A percentile compares a stretch with the other conserved stretches of the same genome.
Conservation (phyloP, 1,140 invertebrate species). For the Adoxophyes honmai region DNA sequence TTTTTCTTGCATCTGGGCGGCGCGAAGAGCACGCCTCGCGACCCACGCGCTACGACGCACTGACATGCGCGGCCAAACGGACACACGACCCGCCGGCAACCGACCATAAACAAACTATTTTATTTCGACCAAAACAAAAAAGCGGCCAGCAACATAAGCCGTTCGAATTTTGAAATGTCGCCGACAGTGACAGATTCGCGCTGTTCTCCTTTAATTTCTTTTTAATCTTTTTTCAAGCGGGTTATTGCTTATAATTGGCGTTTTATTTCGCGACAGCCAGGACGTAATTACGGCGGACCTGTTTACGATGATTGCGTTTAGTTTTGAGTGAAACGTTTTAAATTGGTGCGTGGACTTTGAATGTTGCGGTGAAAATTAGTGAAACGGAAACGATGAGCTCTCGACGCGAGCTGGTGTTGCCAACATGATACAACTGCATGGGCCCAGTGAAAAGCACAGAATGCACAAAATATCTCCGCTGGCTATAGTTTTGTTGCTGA, state of each 20-base stretch:
- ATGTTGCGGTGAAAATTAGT: conserved; percentile 31
- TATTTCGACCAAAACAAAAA: conserved; percentile 20
- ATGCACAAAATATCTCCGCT: conserved; percentile 50
- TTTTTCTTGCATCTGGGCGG: conserved; percentile 63
- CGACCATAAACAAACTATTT: conserved; percentile 47
- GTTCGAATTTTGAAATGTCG: conserved; percentile 5
- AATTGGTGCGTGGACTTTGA: conserved; percentile 1
- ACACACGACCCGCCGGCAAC: conserved; percentile 51
- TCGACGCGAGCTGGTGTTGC: conserved; percentile 56
- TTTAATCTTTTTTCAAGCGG: background rate
- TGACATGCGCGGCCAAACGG: conserved; percentile 40
- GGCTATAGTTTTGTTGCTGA: conserved; percentile 50
- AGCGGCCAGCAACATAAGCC: conserved; percentile 10
- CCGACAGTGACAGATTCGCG: background rate
- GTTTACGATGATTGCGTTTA: background rate
- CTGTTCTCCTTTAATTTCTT: background rate
- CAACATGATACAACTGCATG: conserved; percentile 59
- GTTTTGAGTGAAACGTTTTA: conserved; percentile 6
- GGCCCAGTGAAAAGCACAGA: conserved; percentile 46
- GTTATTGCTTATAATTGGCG: background rate
- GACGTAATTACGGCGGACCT: background rate
- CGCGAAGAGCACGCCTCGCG: conserved; percentile 60
- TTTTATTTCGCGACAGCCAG: background rate
- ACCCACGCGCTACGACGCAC: conserved; percentile 53
- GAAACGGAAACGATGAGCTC: conserved; percentile 55